Percentiles rank a stretch among this genome's conserved stretches.
phyloP scores from a whole-genome alignment of 2,797 vertebrate genomes.

The Mus minutoides region DNA sequence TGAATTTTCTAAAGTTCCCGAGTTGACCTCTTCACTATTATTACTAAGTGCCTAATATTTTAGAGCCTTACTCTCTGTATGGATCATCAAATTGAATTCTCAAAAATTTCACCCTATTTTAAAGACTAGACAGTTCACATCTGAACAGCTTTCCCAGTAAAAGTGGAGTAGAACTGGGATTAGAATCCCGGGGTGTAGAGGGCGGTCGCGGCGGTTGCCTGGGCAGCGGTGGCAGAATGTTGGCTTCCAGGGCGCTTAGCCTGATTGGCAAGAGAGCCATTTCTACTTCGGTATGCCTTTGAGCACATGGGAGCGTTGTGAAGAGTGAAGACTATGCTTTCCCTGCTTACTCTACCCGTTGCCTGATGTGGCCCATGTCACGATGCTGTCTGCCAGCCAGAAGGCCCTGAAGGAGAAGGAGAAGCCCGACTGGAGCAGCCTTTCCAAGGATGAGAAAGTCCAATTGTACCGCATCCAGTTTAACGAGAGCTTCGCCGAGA shows the following conservation, averaged over 20 bases:
- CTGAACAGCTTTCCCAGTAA: slow-evolving; percentile 18
- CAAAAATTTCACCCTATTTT: not conserved
- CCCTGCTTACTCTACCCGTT: slow-evolving; percentile 91
- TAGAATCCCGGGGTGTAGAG: too few species aligned
- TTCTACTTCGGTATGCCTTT: too few species aligned
- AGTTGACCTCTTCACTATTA: not conserved
- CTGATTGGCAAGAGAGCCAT: too few species aligned
- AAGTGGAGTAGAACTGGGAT: slow-evolving; percentile 18
- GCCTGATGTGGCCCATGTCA: slow-evolving; percentile 90
- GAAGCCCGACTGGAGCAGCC: slow-evolving; percentile 92
- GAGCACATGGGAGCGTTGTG: slow-evolving; percentile 92
- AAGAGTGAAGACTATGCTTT: slow-evolving; percentile 92
- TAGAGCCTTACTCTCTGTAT: slow-evolving; percentile 1
- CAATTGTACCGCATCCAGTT: slow-evolving; percentile 96
- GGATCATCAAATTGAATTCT: slow-evolving; percentile 39
- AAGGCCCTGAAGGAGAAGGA: slow-evolving; percentile 96
- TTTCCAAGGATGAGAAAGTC: slow-evolving; percentile 94
- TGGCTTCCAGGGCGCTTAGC: too few species aligned
- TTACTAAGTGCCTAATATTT: slow-evolving; percentile 27
- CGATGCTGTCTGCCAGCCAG: slow-evolving; percentile 91
- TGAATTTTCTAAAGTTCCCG: too few species aligned
- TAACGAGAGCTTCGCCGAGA: slow-evolving; percentile 94
- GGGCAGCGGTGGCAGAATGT: too few species aligned
- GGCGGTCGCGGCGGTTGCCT: too few species aligned
- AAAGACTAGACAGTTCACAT: not conserved